Evolutionary conservation across 2,888 invertebrate species (phyloP).

Genomic region (Drosophila paracracens): DNA sequence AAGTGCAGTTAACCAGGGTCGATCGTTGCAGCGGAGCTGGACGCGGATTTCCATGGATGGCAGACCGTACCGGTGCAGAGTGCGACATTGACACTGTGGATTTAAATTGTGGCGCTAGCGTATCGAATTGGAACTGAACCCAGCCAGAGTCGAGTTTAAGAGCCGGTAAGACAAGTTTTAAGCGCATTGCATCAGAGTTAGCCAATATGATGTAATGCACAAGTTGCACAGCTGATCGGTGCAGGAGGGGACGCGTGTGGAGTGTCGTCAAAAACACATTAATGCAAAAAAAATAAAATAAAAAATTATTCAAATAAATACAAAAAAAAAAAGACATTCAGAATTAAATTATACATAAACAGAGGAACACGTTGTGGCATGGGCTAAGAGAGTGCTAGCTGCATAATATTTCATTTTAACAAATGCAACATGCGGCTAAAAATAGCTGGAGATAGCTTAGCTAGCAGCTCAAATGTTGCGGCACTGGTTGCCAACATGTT

Average conservation of each 20-base stretch:
- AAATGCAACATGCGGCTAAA: constrained; percentile 70
- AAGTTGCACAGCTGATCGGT: constrained; percentile 17
- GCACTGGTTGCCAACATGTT: constrained; percentile 67
- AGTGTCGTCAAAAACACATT: constrained; percentile 39
- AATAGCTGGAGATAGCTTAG: constrained; percentile 50
- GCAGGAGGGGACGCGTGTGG: neutral
- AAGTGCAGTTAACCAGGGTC: constrained; percentile 65
- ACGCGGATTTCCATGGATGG: constrained; percentile 2
- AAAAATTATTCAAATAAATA: constrained; percentile 13
- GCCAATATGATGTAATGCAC: constrained; percentile 75
- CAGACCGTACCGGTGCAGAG: constrained; percentile 4
- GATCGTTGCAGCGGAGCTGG: constrained; percentile 6
- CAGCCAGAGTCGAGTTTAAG: neutral
- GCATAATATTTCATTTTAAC: constrained; percentile 77
- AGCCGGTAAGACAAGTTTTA: constrained; percentile 77
- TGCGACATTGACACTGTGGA: constrained; percentile 80
- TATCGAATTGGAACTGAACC: constrained; percentile 75
- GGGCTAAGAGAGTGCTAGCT: constrained; percentile 34
- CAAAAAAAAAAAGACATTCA: constrained; percentile 12
- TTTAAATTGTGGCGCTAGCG: constrained; percentile 80
- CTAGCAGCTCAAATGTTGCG: constrained; percentile 67
- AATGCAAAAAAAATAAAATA: constrained; percentile 32
- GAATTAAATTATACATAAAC: constrained; percentile 50
- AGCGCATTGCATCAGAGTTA: constrained; percentile 71
- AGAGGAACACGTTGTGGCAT: constrained; percentile 27